Base-by-base conservation (phyloP, 2,888 invertebrate species). In the Drosophila stalkeri region DNA sequence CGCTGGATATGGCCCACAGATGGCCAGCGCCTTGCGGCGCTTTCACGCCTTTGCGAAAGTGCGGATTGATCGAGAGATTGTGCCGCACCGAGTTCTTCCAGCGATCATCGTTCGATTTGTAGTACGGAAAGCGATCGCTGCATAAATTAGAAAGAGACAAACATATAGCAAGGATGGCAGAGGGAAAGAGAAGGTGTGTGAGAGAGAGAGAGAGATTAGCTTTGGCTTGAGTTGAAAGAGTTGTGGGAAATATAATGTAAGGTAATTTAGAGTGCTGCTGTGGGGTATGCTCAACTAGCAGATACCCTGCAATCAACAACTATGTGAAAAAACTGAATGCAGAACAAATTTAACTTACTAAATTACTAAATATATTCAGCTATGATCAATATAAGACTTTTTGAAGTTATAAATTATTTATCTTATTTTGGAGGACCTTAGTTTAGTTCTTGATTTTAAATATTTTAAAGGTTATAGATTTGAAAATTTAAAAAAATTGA, bases 51-150 rank as follows among this genome's bases (percentile, higher is more conserved):
- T 98, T 98, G 47, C 96, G 95, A 92, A 98, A 98, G 93, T 98
- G 97, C 0, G 98, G 98, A 93, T 98, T 98, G 91, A 98, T 98
- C 41, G 97, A 97, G 18, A 98, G 94, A 92, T 98, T 98, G 93
- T 98, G 98, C 78, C 98, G 94, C 2, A 98, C 97, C 0, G 97
- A 98, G 91, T 98, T 98, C 93, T 98, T 98, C 98, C 98, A 98
- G 86, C 97, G 95, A 91, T 98, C 98, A 86, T 98, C 98, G 90
- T 97, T 96, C 46, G 97, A 96, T 92, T 97, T 97, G 94, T 97
- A 98, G 92, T 95, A 98, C 0, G 97, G 97, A 93, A 97, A 98
- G 71, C 96, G 96, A 90, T 97, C 97, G 5, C 98, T 98, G 73
- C 63, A 79, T 16, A 12, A 39, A 77, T 62, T 18, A 46, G 49